Conservation (phyloP, 2,888 invertebrate species). For the Pegoplata infirma region DNA sequence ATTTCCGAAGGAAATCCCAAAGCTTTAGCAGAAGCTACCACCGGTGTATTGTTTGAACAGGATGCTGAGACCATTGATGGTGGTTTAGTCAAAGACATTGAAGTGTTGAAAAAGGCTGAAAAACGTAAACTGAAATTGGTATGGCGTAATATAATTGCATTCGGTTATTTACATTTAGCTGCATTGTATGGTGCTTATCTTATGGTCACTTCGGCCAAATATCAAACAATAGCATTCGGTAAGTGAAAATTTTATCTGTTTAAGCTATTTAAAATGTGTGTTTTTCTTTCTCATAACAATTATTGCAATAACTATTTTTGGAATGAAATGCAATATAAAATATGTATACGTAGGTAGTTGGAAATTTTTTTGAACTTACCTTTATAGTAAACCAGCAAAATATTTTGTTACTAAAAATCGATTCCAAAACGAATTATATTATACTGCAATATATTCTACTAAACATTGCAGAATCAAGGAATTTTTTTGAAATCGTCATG, state of each 20-base stretch:
- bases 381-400: too few relatives aligned
- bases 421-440: too few relatives aligned
- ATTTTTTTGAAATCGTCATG: too few relatives aligned
- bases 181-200: constrained; percentile 88
- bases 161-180: constrained; percentile 86
- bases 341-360: too few relatives aligned
- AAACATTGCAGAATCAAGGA: too few relatives aligned
- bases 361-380: too few relatives aligned
- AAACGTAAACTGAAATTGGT: constrained; percentile 82
- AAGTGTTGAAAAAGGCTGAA: constrained; percentile 80
- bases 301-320: too few relatives aligned
- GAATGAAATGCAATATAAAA: too few relatives aligned
- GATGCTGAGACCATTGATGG: constrained; percentile 84
- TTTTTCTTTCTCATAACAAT: background rate
- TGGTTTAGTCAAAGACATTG: constrained; percentile 81
- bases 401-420: too few relatives aligned
- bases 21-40: constrained; percentile 74
- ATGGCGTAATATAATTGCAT: constrained; percentile 91
- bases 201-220: constrained; percentile 85
- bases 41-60: constrained; percentile 82
- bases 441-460: too few relatives aligned
- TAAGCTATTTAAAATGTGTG: too few relatives aligned
- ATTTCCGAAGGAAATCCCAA: constrained; percentile 69
- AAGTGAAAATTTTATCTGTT: too few relatives aligned
- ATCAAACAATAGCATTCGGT: constrained; percentile 86